These are phyloP conservation scores for Lasaia peninsularis DNA, from an alignment of 1,140 invertebrate genomes.

Conservation along the genomic window DNA sequence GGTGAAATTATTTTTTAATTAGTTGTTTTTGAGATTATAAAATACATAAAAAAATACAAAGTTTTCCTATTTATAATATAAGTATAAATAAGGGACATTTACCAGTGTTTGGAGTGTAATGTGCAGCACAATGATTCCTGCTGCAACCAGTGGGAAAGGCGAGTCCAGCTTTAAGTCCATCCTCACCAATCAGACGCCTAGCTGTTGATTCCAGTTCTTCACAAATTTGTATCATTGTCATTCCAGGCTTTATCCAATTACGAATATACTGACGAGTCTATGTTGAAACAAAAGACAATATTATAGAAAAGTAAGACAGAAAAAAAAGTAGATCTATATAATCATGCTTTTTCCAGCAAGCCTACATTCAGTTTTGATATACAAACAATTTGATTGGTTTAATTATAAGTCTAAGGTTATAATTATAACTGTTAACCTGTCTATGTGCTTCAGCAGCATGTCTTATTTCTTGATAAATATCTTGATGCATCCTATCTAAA, in stretches of 20 bases:
- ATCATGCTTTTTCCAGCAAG: no score
- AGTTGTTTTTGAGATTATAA: not conserved
- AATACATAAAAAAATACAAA: not conserved
- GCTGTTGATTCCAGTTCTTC: conserved; percentile 96
- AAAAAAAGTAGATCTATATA: not conserved
- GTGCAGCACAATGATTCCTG: conserved; percentile 98
- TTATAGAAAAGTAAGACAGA: not conserved
- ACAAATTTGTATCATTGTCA: conserved; percentile 99
- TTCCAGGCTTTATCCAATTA: conserved; percentile 96
- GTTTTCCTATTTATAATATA: no score
- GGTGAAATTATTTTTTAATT: conserved; percentile 7
- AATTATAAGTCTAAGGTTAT: not conserved
- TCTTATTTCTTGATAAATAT: conserved; percentile 96
- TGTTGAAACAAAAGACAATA: conserved; percentile 28
- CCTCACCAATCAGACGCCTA: conserved; percentile 94
- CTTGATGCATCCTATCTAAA: conserved; percentile 87
- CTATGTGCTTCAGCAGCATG: conserved; percentile 98
- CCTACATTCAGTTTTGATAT: no score
- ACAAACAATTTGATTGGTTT: no score
- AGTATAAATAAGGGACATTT: not conserved
- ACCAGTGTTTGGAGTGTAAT: conserved; percentile 99
- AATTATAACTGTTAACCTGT: conserved; percentile 83
- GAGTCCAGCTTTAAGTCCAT: conserved; percentile 96
- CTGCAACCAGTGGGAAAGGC: conserved; percentile 99
- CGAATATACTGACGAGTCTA: conserved; percentile 94